Evolutionary conservation across 2,113 vertebrate genomes (phyloP), one percentile per base, ranked within the genome.

Genomic region (Myxocyprinus asiaticus): DNA sequence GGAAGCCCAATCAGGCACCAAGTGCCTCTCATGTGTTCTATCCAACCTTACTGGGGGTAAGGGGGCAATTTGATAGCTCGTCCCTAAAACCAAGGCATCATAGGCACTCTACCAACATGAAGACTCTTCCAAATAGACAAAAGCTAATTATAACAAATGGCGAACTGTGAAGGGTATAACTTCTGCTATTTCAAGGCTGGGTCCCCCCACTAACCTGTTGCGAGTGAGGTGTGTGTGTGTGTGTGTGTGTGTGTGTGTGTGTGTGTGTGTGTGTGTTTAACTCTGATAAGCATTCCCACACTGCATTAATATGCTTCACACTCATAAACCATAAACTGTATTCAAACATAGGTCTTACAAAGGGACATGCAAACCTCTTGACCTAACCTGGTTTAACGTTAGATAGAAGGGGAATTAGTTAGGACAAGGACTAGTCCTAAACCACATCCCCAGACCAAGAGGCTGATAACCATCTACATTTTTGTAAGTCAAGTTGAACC

Each of bases 81-180:
- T 53, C 47, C 5, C 45, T 12, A 59, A 14, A 64, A 51, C 51
- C n/a, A 62, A 33, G 51, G 15, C 48, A 6, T 7, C 47, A 64
- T 51, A 75, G 17, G 4, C 14, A 15, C 55, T 12, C 55, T 53
- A 8, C 8, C 51, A 69, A 42, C 67, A 69, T 45, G 33, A 22
- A 62, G 44, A 6, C 47, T 33, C 22, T 33, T 33, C 22, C 22
- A 1, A 33, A 33, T 67, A 71, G 47, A 43, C 42, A 42, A 48
- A 11, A 75, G 17, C 6, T 69, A 84, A 78, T 75, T 68, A 81
- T 51, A 65, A 58, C 11, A 67, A 58, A 68, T 11, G 64, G 14
- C 65, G 42, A 78, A 9, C 67, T 11, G 77, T 61, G 84, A 83
- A 81, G 84, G 79, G 67, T 61, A 79, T 62, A 71, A 81, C 79